phyloP scores from a whole-genome alignment of 2,888 invertebrate species.

The Plagiodera versicolora region DNA sequence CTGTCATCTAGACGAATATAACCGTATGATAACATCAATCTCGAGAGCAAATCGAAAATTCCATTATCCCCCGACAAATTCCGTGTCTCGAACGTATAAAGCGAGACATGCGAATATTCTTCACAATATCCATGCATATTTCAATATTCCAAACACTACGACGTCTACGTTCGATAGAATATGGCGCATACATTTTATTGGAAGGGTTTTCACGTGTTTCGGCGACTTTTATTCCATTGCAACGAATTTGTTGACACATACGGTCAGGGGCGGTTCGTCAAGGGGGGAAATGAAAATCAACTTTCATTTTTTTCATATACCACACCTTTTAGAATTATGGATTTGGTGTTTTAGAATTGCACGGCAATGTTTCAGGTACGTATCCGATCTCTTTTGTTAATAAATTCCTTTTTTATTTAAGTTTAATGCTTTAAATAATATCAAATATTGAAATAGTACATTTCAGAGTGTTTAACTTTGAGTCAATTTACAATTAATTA shows the following conservation, averaged over 20 bases:
- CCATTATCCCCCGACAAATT: not conserved
- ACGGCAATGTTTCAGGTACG: too few relatives aligned
- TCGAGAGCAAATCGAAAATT: not conserved
- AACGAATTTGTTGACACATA: constrained; percentile 25
- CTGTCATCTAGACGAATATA: too few relatives aligned
- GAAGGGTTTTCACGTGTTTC: constrained; percentile 9
- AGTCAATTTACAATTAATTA: too few relatives aligned
- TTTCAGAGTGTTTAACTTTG: too few relatives aligned
- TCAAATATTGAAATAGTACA: too few relatives aligned
- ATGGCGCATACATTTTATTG: constrained; percentile 17
- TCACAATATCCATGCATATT: constrained; percentile 28
- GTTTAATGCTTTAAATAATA: too few relatives aligned
- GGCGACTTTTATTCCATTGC: constrained; percentile 2
- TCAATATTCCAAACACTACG: constrained; percentile 32
- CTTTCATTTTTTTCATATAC: too few relatives aligned
- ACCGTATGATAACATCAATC: not conserved
- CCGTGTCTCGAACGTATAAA: not conserved
- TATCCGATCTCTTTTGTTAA: too few relatives aligned
- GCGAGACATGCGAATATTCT: constrained; percentile 18
- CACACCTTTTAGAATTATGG: too few relatives aligned
- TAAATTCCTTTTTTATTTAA: too few relatives aligned
- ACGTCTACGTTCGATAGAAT: constrained; percentile 18
- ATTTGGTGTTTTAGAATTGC: too few relatives aligned
- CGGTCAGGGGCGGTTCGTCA: not conserved
- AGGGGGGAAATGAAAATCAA: not conserved